phyloP scores from a whole-genome alignment of 2,113 vertebrate species.

The Aspidoscelis tigris region DNA sequence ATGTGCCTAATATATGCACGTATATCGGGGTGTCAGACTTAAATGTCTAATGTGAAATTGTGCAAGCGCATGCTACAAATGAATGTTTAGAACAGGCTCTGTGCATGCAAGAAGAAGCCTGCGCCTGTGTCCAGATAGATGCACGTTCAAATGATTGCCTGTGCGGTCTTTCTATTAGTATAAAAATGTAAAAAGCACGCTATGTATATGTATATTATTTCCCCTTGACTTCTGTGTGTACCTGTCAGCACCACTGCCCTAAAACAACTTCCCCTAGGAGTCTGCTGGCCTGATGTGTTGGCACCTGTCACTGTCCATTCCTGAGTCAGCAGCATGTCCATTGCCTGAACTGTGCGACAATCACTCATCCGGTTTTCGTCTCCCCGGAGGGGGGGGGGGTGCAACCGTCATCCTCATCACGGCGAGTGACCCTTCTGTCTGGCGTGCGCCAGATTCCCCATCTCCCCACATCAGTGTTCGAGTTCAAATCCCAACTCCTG shows the following conservation, averaged over 20 bases:
- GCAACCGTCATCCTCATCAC: constrained; percentile 62
- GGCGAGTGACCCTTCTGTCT: constrained; percentile 70
- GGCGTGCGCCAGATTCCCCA: constrained; percentile 60
- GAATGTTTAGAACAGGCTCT: constrained; percentile 14
- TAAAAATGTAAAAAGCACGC: background rate
- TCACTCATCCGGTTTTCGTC: constrained; percentile 62
- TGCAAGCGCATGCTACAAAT: constrained; percentile 5
- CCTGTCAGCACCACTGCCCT: constrained; percentile 61
- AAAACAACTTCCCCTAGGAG: constrained; percentile 46
- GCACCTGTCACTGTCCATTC: constrained; percentile 72
- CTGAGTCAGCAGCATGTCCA: constrained; percentile 77
- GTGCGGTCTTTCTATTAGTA: background rate
- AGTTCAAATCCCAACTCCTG: constrained; percentile 75
- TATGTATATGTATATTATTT: constrained; percentile 15
- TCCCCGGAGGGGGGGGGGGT: constrained; percentile 53
- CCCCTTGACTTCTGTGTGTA: constrained; percentile 57
- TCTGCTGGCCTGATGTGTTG: constrained; percentile 58
- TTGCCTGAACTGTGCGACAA: constrained; percentile 64
- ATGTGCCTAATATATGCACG: constrained; percentile 10
- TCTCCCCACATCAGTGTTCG: constrained; percentile 53
- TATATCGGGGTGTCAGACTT: background rate
- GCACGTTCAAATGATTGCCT: constrained; percentile 6
- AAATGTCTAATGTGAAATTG: constrained; percentile 6
- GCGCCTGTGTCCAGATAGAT: background rate
- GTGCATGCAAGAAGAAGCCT: constrained; percentile 17